Base-by-base conservation (phyloP, 2,888 invertebrate genomes). In the Frankliniella fusca region DNA sequence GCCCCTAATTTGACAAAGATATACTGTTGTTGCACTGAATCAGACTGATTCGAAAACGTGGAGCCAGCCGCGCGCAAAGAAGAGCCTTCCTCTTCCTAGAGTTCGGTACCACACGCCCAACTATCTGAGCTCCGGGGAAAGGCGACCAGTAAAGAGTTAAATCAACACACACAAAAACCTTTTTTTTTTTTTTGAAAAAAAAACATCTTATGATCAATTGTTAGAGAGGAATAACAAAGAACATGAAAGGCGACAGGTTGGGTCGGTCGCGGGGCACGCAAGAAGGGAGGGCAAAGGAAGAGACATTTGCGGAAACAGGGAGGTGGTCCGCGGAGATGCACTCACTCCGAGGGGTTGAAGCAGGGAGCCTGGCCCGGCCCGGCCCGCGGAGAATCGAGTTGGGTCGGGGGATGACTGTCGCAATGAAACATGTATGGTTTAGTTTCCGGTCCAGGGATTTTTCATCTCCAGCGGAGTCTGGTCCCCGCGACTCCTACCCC, bases 371-470 rank as follows among this genome's bases (percentile, higher is more conserved):
- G 54, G 18, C n/a, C n/a, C n/a, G n/a, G n/a, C n/a, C n/a, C n/a
- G n/a, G n/a, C n/a, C n/a, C n/a, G n/a, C n/a, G 61, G 61, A n/a
- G 15, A 18, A 61, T n/a, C 15, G 61, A 18, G 18, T n/a, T 1
- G 61, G 38, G 61, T 7, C 20, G 15, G 61, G 15, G 61, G n/a
- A 12, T 10, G 27, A 27, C 70, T 23, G 70, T 27, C 70, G 70
- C 70, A 76, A 76, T 76, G 27, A 27, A 76, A 76, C 70, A 27
- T 76, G 70, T 76, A 76, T 27, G 70, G 27, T 76, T 76, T 76
- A 27, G 70, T 76, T 76, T 76, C 70, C 70, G 70, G 70, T 76
- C 70, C 70, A 27, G 70, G 27, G 70, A 76, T 76, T 76, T 76
- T 76, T 76, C 23, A 76, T 76, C 70, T 27, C 70, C 70, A 23